These are phyloP conservation scores for Drosophila ambigua DNA, from an alignment of 1,140 invertebrate species.

Conservation along the genomic window DNA sequence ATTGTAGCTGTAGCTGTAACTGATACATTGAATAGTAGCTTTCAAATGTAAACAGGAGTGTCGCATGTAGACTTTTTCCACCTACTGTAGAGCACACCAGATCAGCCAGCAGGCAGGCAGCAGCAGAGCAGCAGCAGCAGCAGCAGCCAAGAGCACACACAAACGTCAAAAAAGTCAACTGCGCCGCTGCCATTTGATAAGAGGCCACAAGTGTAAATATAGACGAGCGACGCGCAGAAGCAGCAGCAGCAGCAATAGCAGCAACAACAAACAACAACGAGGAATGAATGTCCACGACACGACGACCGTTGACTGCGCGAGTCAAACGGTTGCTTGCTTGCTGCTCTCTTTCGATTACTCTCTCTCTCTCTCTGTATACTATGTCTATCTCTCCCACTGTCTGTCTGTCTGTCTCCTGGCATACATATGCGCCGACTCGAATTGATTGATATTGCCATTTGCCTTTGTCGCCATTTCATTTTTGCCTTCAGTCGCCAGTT, in stretches of 20 bases:
- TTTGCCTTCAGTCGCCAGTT: constrained; percentile 52
- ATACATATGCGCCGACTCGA: constrained; percentile 52
- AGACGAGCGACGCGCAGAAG: constrained; percentile 58
- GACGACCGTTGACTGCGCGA: constrained; percentile 74
- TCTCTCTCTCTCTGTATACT: background rate
- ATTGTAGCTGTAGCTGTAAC: no score
- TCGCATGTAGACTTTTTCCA: no score
- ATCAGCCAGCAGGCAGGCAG: constrained; percentile 59
- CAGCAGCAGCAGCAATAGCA: constrained; percentile 36
- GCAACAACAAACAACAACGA: constrained; percentile 52
- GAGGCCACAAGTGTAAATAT: constrained; percentile 82
- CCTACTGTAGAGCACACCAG: constrained; percentile 64
- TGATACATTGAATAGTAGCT: no score
- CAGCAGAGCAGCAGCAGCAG: constrained; percentile 47
- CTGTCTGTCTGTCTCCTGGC: constrained; percentile 34
- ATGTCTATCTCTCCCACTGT: constrained; percentile 3
- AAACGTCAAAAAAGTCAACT: constrained; percentile 82
- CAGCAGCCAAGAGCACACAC: constrained; percentile 61
- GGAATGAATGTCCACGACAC: constrained; percentile 68
- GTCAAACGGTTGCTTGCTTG: constrained; percentile 37
- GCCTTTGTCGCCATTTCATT: constrained; percentile 73
- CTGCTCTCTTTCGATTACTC: constrained; percentile 13
- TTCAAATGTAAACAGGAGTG: no score
- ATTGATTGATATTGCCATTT: constrained; percentile 74
- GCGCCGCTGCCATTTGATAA: constrained; percentile 82